A percentile compares a stretch with the other conserved stretches of the same genome.
Conservation (phyloP, 2,113 vertebrate species). For the Electrona antarctica region DNA sequence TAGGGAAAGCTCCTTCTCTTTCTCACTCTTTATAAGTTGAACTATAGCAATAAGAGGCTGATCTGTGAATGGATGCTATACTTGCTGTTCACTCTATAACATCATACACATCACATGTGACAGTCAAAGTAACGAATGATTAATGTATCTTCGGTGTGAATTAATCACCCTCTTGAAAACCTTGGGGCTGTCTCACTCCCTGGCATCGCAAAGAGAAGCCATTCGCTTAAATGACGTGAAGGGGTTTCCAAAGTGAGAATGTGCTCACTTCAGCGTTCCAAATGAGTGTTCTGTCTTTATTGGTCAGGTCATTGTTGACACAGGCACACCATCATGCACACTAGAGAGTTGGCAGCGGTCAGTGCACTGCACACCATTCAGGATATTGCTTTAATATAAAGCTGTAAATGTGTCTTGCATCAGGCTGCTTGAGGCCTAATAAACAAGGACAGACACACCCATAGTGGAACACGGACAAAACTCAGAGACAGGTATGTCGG, state of each 20-base stretch:
- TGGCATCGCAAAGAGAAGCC: not conserved
- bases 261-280: conserved; percentile 29
- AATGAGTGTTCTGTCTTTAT: conserved; percentile 47
- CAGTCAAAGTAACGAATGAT: conserved; percentile 14
- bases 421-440: conserved; percentile 34
- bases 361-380: conserved; percentile 19
- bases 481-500: conserved; percentile 15
- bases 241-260: conserved; percentile 18
- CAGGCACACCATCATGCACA: conserved; percentile 15
- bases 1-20: conserved; percentile 31
- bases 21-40: conserved; percentile 46
- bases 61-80: conserved; percentile 17
- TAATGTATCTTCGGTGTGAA: not conserved
- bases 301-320: conserved; percentile 51
- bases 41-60: conserved; percentile 26
- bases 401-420: conserved; percentile 49
- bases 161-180: conserved; percentile 9
- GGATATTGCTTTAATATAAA: conserved; percentile 48
- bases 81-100: conserved; percentile 33
- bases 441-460: conserved; percentile 28
- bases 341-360: conserved; percentile 30
- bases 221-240: conserved; percentile 24
- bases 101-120: conserved; percentile 5
- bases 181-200: not conserved
- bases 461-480: conserved; percentile 28